These are phyloP conservation scores for Polydrusus tereticollis DNA, from an alignment of 2,888 invertebrate genomes.

Conservation along the genomic window DNA sequence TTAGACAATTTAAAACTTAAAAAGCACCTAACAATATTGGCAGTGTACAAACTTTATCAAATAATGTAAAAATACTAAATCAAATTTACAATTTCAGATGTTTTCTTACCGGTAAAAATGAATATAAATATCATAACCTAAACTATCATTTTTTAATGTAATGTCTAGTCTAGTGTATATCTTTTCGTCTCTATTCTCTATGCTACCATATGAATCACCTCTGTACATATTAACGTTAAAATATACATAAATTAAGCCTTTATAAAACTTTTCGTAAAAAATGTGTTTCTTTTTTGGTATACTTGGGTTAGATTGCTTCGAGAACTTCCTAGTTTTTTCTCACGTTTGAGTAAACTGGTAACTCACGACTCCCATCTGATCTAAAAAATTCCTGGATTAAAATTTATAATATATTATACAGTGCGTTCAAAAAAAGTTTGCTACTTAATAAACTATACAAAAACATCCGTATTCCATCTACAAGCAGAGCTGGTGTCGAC, in stretches of 20 bases:
- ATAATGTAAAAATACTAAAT: slow-evolving; percentile 22
- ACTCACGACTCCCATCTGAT: slow-evolving; percentile 69
- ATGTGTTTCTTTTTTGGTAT: slow-evolving; percentile 57
- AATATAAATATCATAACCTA: slow-evolving; percentile 24
- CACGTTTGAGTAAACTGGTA: slow-evolving; percentile 69
- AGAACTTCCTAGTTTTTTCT: slow-evolving; percentile 14
- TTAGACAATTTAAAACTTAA: slow-evolving; percentile 27
- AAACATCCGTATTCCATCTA: too few species aligned
- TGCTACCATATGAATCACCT: slow-evolving; percentile 52
- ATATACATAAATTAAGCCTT: slow-evolving; percentile 55
- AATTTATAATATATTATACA: too few species aligned
- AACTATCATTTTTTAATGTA: slow-evolving; percentile 36
- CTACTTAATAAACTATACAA: too few species aligned
- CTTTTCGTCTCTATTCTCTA: slow-evolving; percentile 29
- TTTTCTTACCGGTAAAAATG: neutral
- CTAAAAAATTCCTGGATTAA: slow-evolving; percentile 61
- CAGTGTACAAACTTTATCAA: slow-evolving; percentile 32
- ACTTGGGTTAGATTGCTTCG: slow-evolving; percentile 48
- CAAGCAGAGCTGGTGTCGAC: too few species aligned
- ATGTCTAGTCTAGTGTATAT: slow-evolving; percentile 26
- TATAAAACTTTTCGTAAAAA: slow-evolving; percentile 58
- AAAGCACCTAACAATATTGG: slow-evolving; percentile 46
- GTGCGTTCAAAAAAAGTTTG: too few species aligned
- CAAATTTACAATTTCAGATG: slow-evolving; percentile 21
- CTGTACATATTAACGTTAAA: slow-evolving; percentile 58